Evolutionary conservation across 2,797 vertebrate species (phyloP).

Genomic region (Manis pentadactyla): DNA sequence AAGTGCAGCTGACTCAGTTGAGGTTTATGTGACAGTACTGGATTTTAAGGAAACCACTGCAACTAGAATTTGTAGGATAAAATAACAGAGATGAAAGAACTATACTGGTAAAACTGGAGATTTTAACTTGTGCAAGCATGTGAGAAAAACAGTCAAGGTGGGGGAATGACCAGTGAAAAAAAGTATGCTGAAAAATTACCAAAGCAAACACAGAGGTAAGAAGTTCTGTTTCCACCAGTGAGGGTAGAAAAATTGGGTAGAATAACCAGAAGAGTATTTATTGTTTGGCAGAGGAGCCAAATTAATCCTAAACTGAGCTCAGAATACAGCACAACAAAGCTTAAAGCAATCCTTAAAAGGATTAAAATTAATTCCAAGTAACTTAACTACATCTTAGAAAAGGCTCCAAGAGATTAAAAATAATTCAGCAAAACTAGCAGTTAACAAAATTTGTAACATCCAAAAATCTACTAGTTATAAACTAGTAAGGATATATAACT

Average conservation of each 20-base stretch:
- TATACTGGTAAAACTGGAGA: neutral
- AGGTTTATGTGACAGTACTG: neutral
- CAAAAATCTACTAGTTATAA: neutral
- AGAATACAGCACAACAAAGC: neutral
- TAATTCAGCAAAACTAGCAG: neutral
- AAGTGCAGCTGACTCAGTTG: neutral
- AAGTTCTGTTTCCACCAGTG: neutral
- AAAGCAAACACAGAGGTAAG: neutral
- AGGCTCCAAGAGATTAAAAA: neutral
- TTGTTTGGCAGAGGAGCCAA: neutral
- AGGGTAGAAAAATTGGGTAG: neutral
- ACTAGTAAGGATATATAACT: neutral
- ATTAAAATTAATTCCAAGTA: neutral
- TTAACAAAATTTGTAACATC: neutral
- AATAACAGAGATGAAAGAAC: neutral
- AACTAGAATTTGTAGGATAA: neutral
- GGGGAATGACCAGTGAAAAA: neutral
- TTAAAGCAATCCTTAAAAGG: neutral
- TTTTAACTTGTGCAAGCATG: neutral
- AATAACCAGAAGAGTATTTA: neutral
- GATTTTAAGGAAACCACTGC: neutral
- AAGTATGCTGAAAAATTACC: neutral
- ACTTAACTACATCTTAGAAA: neutral
- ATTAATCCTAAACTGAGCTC: neutral
- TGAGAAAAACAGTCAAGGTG: neutral